These are phyloP conservation scores for Aphelenchoides besseyi DNA, from an alignment of 1,140 invertebrate species.

Conservation along the genomic window DNA sequence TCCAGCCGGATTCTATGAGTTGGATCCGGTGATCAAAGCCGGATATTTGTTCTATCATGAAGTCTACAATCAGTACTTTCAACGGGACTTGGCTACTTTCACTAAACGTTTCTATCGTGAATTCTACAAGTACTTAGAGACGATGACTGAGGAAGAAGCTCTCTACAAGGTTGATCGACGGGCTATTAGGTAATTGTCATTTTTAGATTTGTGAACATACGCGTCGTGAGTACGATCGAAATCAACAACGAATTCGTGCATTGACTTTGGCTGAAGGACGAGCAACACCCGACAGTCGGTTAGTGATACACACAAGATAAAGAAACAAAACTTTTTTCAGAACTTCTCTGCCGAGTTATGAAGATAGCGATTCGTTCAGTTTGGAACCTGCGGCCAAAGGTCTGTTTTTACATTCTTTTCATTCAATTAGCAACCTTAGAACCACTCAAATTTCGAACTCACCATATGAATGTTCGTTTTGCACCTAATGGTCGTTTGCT, in stretches of 20 bases:
- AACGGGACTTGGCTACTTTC: constrained; percentile 23
- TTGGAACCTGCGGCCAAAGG: constrained; percentile 43
- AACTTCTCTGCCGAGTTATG: constrained; percentile 10
- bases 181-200: not conserved
- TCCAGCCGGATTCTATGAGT: constrained; percentile 73
- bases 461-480: constrained; percentile 36
- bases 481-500: constrained; percentile 34
- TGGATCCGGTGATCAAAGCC: constrained; percentile 40
- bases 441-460: constrained; percentile 44
- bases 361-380: constrained; percentile 38
- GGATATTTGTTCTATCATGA: constrained; percentile 45
- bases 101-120: constrained; percentile 47
- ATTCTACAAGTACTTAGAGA: constrained; percentile 39
- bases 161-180: constrained; percentile 36
- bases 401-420: constrained; percentile 11
- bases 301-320: not conserved
- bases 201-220: constrained; percentile 49
- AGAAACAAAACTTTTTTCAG: no score
- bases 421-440: constrained; percentile 30
- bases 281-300: constrained; percentile 49
- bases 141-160: constrained; percentile 33
- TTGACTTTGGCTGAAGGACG: constrained; percentile 21
- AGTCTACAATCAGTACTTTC: constrained; percentile 44
- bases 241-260: constrained; percentile 5
- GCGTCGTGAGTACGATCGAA: constrained; percentile 33